Evolutionary conservation across 2,797 vertebrate species (phyloP).

Genomic region (Hypotaenidia philippensis): DNA sequence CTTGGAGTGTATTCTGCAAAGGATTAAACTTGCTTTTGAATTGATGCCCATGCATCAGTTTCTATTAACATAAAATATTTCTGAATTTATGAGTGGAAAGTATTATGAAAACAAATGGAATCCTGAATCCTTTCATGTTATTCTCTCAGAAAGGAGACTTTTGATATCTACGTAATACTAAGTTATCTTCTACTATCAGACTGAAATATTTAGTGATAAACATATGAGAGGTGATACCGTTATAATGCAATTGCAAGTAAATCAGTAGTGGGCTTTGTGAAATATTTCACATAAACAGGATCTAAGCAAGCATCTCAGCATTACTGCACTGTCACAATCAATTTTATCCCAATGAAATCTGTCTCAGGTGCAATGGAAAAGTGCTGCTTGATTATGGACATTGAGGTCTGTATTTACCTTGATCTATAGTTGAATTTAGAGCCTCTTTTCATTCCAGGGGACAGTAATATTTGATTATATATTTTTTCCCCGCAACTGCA

Average conservation of each 20-base stretch:
- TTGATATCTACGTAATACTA: neutral
- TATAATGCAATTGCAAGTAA: conserved; percentile 19
- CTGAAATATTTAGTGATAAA: neutral
- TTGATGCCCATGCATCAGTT: neutral
- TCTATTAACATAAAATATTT: neutral
- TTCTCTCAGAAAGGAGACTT: neutral
- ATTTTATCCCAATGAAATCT: conserved; percentile 1
- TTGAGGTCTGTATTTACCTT: neutral
- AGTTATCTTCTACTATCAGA: neutral
- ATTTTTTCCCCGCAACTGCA: neutral
- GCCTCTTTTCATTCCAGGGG: neutral
- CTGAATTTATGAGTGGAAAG: neutral
- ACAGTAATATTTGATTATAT: neutral
- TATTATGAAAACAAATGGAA: neutral
- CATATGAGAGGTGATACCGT: neutral
- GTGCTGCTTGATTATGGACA: neutral
- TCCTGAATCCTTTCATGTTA: neutral
- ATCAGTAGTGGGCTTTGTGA: neutral
- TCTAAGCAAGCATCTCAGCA: neutral
- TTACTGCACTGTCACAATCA: conserved; percentile 19
- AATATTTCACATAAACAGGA: conserved; percentile 34
- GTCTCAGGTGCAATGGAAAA: neutral
- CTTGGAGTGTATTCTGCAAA: neutral
- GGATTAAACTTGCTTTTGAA: neutral
- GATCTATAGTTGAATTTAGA: neutral